Evolutionary conservation across 2,888 invertebrate genomes (phyloP).

Genomic region (Synergus itoensis): DNA sequence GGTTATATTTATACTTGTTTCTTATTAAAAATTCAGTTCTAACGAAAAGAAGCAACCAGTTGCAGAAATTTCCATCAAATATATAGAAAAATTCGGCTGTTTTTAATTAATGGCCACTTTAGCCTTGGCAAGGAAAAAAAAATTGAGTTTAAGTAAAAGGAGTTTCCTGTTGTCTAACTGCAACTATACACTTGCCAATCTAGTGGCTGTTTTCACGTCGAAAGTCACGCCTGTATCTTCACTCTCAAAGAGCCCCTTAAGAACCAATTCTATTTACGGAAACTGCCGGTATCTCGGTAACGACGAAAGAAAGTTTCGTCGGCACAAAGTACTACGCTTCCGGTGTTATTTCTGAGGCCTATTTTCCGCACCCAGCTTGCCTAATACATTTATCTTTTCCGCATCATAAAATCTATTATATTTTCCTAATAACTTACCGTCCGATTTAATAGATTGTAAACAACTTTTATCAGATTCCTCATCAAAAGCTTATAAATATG

Average conservation of each 20-base stretch:
- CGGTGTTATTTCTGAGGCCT: slow-evolving; percentile 48
- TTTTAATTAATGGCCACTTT: too few relatives aligned
- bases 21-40: not conserved
- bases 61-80: not conserved
- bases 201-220: slow-evolving; percentile 10
- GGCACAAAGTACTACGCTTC: slow-evolving; percentile 50
- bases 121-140: too few relatives aligned
- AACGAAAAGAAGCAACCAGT: not conserved
- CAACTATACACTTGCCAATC: not conserved
- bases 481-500: not conserved
- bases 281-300: slow-evolving; percentile 45
- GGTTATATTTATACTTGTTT: not conserved
- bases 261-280: slow-evolving; percentile 52
- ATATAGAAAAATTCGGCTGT: too few relatives aligned
- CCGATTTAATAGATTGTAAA: not conserved
- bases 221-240: slow-evolving; percentile 43
- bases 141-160: not conserved
- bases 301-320: slow-evolving; percentile 50
- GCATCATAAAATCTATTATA: not conserved
- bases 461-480: not conserved
- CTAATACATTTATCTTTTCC: slow-evolving; percentile 4
- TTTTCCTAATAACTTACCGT: not conserved
- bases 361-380: not conserved
- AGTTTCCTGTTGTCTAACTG: not conserved
- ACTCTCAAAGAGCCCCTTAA: slow-evolving; percentile 53